These are phyloP conservation scores for Melipona bicolor DNA, from an alignment of 2,888 invertebrate genomes.

Conservation along the genomic window DNA sequence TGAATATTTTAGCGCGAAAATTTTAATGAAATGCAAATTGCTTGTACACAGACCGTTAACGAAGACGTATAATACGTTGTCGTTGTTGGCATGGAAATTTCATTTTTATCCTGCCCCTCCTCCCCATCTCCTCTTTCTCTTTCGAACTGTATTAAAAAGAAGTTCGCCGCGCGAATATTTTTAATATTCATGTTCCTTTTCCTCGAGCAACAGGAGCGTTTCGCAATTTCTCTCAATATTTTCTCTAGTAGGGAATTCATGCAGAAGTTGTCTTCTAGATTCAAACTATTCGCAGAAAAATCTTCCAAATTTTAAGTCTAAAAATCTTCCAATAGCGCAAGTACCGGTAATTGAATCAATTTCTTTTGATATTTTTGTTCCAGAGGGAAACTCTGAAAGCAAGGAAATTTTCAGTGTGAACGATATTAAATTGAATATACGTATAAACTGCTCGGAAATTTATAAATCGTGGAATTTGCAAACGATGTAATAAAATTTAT, in stretches of 20 bases:
- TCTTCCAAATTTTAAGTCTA: no score
- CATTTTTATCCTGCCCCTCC: background rate
- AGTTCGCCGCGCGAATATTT: background rate
- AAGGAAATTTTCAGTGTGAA: background rate
- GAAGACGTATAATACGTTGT: constrained; percentile 24
- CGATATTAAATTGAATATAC: background rate
- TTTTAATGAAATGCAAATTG: constrained; percentile 30
- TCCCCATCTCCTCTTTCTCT: background rate
- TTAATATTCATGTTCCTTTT: constrained; percentile 15
- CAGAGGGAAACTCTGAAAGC: no score
- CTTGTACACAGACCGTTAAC: constrained; percentile 24
- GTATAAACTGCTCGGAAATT: background rate
- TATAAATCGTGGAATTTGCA: no score
- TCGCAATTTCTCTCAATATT: constrained; percentile 1
- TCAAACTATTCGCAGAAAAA: no score
- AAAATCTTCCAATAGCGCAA: no score
- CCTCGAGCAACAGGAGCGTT: background rate
- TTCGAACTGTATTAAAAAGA: constrained; percentile 9
- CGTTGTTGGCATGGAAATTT: background rate
- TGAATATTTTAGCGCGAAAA: constrained; percentile 14
- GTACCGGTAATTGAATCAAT: no score
- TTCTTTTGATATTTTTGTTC: no score
- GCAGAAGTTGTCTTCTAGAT: background rate
- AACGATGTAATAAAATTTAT: no score
- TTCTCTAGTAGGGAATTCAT: background rate